Percentiles rank a stretch among this genome's conserved stretches.
Conservation (phyloP, 2,797 vertebrate species). For the Gallinago nigripennis region DNA sequence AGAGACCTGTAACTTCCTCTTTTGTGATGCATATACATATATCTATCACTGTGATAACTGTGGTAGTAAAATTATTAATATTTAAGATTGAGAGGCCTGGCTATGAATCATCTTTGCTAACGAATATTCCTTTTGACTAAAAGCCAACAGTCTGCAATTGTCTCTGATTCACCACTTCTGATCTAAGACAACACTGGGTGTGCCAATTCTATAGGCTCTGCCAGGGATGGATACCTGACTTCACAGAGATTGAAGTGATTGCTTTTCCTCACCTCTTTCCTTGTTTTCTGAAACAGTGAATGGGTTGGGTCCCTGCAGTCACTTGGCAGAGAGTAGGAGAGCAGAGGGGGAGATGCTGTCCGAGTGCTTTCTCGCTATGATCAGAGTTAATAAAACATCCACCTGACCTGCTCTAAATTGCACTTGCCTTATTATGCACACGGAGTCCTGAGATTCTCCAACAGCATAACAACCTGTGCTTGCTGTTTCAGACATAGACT, state of each 20-base stretch:
- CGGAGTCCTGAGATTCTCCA: not conserved
- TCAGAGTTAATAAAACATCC: not conserved
- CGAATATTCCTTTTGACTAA: not conserved
- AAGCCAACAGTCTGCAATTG: not conserved
- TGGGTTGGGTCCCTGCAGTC: not conserved
- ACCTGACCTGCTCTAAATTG: not conserved
- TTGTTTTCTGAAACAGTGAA: not conserved
- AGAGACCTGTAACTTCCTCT: not conserved
- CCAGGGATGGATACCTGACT: not conserved
- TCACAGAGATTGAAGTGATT: not conserved
- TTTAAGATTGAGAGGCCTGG: not conserved
- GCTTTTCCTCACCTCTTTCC: not conserved
- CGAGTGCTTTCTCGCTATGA: accelerated
- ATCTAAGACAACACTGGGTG: not conserved
- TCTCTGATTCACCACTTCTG: not conserved
- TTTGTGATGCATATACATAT: not conserved
- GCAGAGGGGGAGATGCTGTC: not conserved
- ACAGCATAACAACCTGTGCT: not conserved
- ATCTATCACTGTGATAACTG: not conserved
- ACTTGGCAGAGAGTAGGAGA: not conserved
- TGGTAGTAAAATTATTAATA: not conserved
- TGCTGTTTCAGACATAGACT: not conserved
- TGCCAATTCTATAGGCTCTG: not conserved
- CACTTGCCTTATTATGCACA: not conserved
- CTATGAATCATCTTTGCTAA: not conserved